Base-by-base conservation (phyloP, 1,140 invertebrate genomes). In the Solenopsis invicta region DNA sequence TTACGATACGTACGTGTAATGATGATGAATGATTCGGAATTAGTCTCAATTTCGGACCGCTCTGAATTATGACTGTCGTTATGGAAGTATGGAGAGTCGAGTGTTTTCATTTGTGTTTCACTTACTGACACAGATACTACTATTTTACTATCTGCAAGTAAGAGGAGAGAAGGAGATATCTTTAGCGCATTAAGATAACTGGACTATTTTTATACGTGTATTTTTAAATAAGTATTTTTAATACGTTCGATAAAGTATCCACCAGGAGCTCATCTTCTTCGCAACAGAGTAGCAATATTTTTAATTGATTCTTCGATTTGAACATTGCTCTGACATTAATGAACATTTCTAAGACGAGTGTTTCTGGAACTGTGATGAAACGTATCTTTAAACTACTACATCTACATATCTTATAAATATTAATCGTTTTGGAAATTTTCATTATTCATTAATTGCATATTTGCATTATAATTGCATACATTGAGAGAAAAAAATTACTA, bases 31-130 rank as follows among this genome's bases (percentile, higher is more conserved):
- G 37, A 84, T 74, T 84, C 45, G 34, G n/a, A 62, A 75, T 84
- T 84, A 81, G 24, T 84, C 69, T 50, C 54, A 48, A 81, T 81
- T 81, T 69, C 64, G 64, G n/a, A 41, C 61, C 41, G 4, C 18
- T 62, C 24, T 12, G n/a, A 74, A 71, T 84, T 75, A 75, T 29
- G 37, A 56, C 24, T n/a, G 37, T 37, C 62, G 34, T 59, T 29
- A 29, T 10, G 18, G 9, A 56, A 4, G 18, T 34, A 48, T 2
- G n/a, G 54, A 16, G 21, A 4, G 41, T 13, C 34, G 5, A 54
- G 24, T 64, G 41, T 64, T 78, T 64, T 34, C 41, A 54, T 69
- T 54, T 67, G 50, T 67, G 12, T 54, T 50, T 78, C n/a, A 41
- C 29, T 52, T 10, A 21, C 50, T 21, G 16, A 10, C 24, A 5